These are phyloP conservation scores for Plemyria rubiginata DNA, from an alignment of 2,888 invertebrate species.

Conservation along the genomic window DNA sequence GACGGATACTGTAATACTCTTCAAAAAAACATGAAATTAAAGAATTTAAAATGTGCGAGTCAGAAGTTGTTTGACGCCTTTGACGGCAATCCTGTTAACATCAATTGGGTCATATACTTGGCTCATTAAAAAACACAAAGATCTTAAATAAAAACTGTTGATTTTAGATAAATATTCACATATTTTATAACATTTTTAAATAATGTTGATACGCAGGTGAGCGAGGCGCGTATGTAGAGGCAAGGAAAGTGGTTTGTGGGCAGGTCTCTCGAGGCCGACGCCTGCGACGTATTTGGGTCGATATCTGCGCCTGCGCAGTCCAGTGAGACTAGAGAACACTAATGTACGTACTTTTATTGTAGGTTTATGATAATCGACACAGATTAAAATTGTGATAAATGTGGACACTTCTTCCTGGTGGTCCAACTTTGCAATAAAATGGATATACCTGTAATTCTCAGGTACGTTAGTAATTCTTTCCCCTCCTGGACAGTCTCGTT, in stretches of 20 bases:
- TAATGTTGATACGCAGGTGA: constrained; percentile 23
- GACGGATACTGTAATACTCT: no score
- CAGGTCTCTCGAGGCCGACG: constrained; percentile 39
- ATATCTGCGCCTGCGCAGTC: constrained; percentile 21
- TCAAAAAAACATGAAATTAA: no score
- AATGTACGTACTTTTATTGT: constrained; percentile 5
- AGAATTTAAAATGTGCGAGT: no score
- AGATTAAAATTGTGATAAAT: constrained; percentile 1
- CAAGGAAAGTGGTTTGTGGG: constrained; percentile 41
- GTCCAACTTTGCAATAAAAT: background rate
- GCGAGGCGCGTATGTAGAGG: constrained; percentile 14
- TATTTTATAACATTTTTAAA: constrained; percentile 9
- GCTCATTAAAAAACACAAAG: no score
- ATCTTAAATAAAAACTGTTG: no score
- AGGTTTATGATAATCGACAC: background rate
- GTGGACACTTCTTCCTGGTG: background rate
- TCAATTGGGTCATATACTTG: no score
- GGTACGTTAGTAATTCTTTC: background rate
- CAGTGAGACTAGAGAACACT: constrained; percentile 16
- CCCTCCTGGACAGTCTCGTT: no score
- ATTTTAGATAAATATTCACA: background rate
- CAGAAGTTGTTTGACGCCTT: no score
- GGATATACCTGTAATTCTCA: background rate
- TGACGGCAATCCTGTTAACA: no score
- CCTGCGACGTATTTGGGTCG: constrained; percentile 32